Percentiles rank a stretch among this genome's conserved stretches.
Evolutionary conservation across 53 echinoderm and acorn worm genomes (phyloP).

Genomic region (Stichopus horrens): DNA sequence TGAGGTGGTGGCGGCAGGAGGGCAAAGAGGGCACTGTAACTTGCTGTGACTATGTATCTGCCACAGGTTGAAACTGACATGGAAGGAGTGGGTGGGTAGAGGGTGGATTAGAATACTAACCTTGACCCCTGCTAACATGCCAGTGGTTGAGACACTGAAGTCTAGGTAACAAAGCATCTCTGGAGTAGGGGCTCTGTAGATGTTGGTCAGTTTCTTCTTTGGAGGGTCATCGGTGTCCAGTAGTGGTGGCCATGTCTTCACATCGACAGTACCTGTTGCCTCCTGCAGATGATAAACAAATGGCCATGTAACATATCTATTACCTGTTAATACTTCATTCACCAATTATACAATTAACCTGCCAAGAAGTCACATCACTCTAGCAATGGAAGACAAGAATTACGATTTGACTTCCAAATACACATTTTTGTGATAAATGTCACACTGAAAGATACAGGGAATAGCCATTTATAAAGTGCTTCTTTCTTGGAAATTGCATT

Average conservation of each 20-base stretch:
- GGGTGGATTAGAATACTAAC: constrained; percentile 31
- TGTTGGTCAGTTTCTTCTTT: constrained; percentile 79
- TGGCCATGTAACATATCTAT: neutral
- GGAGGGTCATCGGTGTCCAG: constrained; percentile 95
- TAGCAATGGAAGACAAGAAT: no score
- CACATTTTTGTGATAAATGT: no score
- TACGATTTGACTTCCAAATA: no score
- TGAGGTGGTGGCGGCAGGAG: neutral
- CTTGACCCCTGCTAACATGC: constrained; percentile 99
- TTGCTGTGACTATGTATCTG: neutral
- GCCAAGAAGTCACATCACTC: no score
- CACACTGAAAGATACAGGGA: no score
- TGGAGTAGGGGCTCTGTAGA: constrained; percentile 92
- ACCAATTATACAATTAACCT: no score
- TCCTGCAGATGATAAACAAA: constrained; percentile 53
- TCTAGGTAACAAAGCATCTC: constrained; percentile 96
- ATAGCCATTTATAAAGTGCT: no score
- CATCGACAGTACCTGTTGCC: constrained; percentile 89
- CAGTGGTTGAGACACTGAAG: constrained; percentile 97
- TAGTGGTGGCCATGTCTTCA: constrained; percentile 94
- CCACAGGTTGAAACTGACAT: neutral
- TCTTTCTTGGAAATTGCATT: no score
- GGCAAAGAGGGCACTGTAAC: neutral
- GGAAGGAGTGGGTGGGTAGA: neutral
- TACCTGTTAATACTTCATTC: neutral